Percentiles rank a stretch among this genome's conserved stretches.
Evolutionary conservation across 1,140 invertebrate genomes (phyloP).

Genomic region (Apolygus lucorum): DNA sequence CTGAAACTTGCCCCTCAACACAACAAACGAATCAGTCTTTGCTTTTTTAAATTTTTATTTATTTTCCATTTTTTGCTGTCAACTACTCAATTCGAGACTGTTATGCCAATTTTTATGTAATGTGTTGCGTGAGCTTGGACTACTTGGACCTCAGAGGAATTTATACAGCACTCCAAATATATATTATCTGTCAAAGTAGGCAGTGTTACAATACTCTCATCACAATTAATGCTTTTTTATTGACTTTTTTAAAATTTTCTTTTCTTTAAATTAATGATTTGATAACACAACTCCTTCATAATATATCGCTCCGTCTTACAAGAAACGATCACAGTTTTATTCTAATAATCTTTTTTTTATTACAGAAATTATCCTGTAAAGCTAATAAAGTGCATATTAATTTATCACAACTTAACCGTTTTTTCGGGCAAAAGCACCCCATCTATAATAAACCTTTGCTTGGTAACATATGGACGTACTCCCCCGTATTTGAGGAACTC

Average conservation of each 20-base stretch:
- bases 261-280: slow-evolving; percentile 21
- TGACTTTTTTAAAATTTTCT: slow-evolving; percentile 10
- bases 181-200: slow-evolving; percentile 28
- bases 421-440: slow-evolving; percentile 9
- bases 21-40: slow-evolving; percentile 27
- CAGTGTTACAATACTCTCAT: slow-evolving; percentile 29
- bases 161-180: slow-evolving; percentile 29
- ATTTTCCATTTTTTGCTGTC: slow-evolving; percentile 9
- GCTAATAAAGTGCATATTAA: slow-evolving; percentile 17
- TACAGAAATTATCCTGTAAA: slow-evolving; percentile 22
- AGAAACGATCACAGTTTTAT: slow-evolving; percentile 29
- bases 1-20: slow-evolving; percentile 25
- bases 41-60: slow-evolving; percentile 8
- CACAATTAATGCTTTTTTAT: slow-evolving; percentile 25
- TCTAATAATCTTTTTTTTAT: slow-evolving; percentile 15
- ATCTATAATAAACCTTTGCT: neutral
- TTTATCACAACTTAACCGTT: slow-evolving; percentile 19
- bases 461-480: neutral
- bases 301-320: slow-evolving; percentile 24
- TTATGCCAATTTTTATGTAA: neutral
- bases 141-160: slow-evolving; percentile 29
- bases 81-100: slow-evolving; percentile 22
- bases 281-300: slow-evolving; percentile 23
- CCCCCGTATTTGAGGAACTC: neutral
- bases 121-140: slow-evolving; percentile 20